Percentiles rank a stretch among this genome's conserved stretches.
phyloP scores from a whole-genome alignment of 2,888 invertebrate genomes.

The Epistrophella euchroma region DNA sequence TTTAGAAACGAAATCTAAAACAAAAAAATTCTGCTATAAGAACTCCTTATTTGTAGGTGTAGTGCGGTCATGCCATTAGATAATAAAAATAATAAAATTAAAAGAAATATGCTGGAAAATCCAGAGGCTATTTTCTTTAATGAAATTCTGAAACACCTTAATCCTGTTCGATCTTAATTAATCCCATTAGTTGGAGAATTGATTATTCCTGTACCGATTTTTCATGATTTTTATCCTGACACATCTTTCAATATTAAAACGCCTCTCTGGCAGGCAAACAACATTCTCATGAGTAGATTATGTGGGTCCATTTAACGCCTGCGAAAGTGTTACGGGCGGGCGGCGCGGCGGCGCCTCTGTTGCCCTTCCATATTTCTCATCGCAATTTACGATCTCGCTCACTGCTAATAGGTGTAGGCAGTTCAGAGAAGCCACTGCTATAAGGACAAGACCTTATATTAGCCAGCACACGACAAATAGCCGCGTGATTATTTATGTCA shows the following conservation, averaged over 20 bases:
- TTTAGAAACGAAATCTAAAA: too few relatives aligned
- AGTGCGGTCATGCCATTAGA: too few relatives aligned
- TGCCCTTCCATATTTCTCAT: conserved; percentile 6
- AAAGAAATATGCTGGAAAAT: not conserved
- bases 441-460: conserved; percentile 62
- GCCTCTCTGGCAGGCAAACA: conserved; percentile 44
- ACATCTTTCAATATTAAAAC: conserved; percentile 57
- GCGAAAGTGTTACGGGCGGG: conserved; percentile 28
- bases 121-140: conserved; percentile 1
- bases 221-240: conserved; percentile 48
- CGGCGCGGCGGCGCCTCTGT: not conserved
- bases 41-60: too few relatives aligned
- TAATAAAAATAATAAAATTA: not conserved
- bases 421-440: conserved; percentile 50
- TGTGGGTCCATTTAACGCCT: conserved; percentile 58
- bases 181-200: conserved; percentile 64
- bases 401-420: conserved; percentile 72
- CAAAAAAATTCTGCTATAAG: too few relatives aligned
- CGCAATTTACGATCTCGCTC: conserved; percentile 68
- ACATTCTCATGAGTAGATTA: conserved; percentile 16
- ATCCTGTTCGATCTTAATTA: conserved; percentile 54
- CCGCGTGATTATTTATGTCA: conserved; percentile 74
- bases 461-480: conserved; percentile 70
- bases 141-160: conserved; percentile 39
- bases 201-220: conserved; percentile 44